These are phyloP conservation scores for Oligia latruncula DNA, from an alignment of 2,888 invertebrate genomes.

Conservation along the genomic window DNA sequence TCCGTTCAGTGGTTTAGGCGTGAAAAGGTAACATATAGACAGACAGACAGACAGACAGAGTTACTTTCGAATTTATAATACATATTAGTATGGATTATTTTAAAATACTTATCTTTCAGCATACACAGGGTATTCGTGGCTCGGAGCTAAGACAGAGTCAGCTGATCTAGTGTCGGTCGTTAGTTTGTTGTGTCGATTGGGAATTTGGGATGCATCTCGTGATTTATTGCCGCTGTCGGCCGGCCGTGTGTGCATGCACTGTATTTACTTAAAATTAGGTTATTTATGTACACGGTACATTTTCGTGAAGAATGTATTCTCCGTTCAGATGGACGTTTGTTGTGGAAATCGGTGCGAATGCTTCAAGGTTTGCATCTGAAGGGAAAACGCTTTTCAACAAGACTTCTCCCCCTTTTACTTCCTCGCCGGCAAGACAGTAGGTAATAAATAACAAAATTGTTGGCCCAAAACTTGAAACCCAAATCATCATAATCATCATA, in stretches of 20 bases:
- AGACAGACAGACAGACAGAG: too few relatives aligned
- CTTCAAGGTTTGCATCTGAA: background rate
- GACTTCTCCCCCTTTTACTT: background rate
- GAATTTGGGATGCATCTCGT: conserved; percentile 11
- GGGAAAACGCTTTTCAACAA: background rate
- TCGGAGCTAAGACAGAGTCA: conserved; percentile 43
- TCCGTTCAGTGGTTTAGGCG: too few relatives aligned
- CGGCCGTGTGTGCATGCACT: background rate
- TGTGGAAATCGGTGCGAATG: background rate
- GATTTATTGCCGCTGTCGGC: conserved; percentile 30
- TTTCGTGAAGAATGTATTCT: background rate
- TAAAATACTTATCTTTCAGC: background rate
- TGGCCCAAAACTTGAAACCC: too few relatives aligned
- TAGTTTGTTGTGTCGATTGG: conserved; percentile 23
- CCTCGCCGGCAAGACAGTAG: too few relatives aligned
- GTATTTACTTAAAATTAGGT: conserved; percentile 33
- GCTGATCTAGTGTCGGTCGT: conserved; percentile 24
- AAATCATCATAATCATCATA: too few relatives aligned
- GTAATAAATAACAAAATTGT: too few relatives aligned
- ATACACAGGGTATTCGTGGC: conserved; percentile 3
- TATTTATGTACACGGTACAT: conserved; percentile 1
- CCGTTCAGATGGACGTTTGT: background rate
- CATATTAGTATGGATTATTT: too few relatives aligned
- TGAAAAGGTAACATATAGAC: too few relatives aligned
- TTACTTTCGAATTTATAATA: too few relatives aligned